A percentile compares a stretch with the other conserved stretches of the same genome.
Evolutionary conservation across 2,113 vertebrate genomes (phyloP).

Genomic region (Ammodytes dubius): DNA sequence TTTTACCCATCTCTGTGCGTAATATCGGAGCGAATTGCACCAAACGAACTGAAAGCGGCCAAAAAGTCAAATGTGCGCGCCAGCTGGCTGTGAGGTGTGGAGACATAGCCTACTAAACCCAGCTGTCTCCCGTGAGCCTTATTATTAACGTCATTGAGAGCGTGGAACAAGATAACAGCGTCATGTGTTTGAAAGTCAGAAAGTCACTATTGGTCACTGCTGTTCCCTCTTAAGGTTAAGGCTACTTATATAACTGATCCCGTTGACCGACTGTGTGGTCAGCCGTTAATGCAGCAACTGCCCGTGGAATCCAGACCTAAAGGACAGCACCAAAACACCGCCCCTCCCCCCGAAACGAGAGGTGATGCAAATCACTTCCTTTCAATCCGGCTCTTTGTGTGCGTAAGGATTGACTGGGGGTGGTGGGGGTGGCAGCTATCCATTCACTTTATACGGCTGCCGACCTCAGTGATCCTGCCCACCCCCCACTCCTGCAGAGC

Average conservation of each 20-base stretch:
- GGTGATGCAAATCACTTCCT: constrained; percentile 85
- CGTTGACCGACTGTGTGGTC: constrained; percentile 20
- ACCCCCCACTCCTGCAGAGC: constrained; percentile 64
- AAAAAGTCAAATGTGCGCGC: background rate
- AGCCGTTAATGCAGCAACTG: background rate
- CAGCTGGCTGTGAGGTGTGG: background rate
- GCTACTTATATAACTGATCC: constrained; percentile 9
- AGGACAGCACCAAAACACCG: constrained; percentile 56
- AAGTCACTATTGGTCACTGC: background rate
- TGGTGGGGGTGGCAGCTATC: constrained; percentile 66
- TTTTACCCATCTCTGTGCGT: background rate
- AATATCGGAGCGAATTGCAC: background rate
- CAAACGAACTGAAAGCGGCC: background rate
- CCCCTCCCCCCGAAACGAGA: constrained; percentile 50
- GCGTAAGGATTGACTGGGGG: constrained; percentile 68
- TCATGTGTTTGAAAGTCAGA: background rate
- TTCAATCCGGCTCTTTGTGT: constrained; percentile 82
- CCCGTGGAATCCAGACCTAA: constrained; percentile 41
- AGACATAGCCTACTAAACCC: background rate
- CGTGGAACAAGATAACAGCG: background rate
- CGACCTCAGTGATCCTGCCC: constrained; percentile 71
- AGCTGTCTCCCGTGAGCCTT: background rate
- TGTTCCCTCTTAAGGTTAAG: background rate
- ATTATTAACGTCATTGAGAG: background rate
- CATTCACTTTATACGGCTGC: constrained; percentile 81